Conservation (phyloP, 2,113 vertebrate species). For the Diadophis punctatus region DNA sequence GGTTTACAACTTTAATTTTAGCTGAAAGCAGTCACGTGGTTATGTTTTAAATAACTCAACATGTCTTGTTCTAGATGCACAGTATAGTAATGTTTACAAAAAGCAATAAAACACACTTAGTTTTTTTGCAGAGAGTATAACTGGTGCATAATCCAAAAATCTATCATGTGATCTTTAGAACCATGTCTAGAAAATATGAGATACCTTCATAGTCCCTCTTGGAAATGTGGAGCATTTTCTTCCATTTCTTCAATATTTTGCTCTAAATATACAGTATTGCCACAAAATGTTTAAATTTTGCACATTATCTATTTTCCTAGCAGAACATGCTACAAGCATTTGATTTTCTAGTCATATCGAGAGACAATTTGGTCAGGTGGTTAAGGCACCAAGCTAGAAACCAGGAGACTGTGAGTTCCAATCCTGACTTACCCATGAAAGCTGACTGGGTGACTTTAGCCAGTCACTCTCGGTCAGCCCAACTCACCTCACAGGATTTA, state of each 20-base stretch:
- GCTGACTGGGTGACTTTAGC: background rate
- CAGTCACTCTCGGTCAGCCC: no score
- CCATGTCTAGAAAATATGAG: slow-evolving; percentile 12
- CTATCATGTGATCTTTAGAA: slow-evolving; percentile 21
- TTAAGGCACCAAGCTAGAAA: background rate
- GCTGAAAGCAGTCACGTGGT: slow-evolving; percentile 63
- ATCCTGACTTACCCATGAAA: background rate
- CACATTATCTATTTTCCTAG: slow-evolving; percentile 22
- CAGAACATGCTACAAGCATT: slow-evolving; percentile 30
- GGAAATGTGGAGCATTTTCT: slow-evolving; percentile 29
- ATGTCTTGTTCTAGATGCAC: slow-evolving; percentile 56
- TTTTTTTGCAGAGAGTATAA: slow-evolving; percentile 43
- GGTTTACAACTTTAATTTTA: slow-evolving; percentile 74
- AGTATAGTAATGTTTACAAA: slow-evolving; percentile 53
- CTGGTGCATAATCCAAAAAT: slow-evolving; percentile 50
- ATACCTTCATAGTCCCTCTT: background rate
- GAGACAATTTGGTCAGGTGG: background rate
- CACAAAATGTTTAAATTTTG: slow-evolving; percentile 23
- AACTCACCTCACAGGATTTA: no score
- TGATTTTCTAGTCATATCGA: background rate
- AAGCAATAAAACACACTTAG: slow-evolving; percentile 54
- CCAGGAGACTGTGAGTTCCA: background rate
- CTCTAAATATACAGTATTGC: slow-evolving; percentile 23
- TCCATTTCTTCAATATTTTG: slow-evolving; percentile 42
- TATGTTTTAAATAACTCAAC: slow-evolving; percentile 60